These are phyloP conservation scores for western clawed frog (Xenopus tropicalis) DNA, from an alignment of 2,113 vertebrate genomes.

Conservation along the genomic window UCB_Xtro_10.0 CM004450.2:104829001-104829500, in stretches of 20 bases:
- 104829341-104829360: too few species aligned
- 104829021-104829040: too few species aligned
- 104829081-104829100: slow-evolving; percentile 42
- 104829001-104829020: too few species aligned
- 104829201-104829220: not conserved
- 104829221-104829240: not conserved
- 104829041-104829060: slow-evolving; percentile 22
- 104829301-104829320: too few species aligned
- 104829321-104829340: too few species aligned
- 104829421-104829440: too few species aligned
- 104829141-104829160: slow-evolving; percentile 54
- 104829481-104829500: too few species aligned
- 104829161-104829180: slow-evolving; percentile 9
- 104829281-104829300: not conserved
- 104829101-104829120: slow-evolving; percentile 56
- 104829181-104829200: slow-evolving; percentile 19
- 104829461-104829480: too few species aligned
- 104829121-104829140: slow-evolving; percentile 49
- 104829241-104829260: not conserved
- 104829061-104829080: slow-evolving; percentile 15
- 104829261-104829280: not conserved
- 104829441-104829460: too few species aligned
- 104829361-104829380: too few species aligned
- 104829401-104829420: too few species aligned
- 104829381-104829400: too few species aligned